Conservation (phyloP, 2,797 vertebrate genomes). For the Rallus crepitans region DNA sequence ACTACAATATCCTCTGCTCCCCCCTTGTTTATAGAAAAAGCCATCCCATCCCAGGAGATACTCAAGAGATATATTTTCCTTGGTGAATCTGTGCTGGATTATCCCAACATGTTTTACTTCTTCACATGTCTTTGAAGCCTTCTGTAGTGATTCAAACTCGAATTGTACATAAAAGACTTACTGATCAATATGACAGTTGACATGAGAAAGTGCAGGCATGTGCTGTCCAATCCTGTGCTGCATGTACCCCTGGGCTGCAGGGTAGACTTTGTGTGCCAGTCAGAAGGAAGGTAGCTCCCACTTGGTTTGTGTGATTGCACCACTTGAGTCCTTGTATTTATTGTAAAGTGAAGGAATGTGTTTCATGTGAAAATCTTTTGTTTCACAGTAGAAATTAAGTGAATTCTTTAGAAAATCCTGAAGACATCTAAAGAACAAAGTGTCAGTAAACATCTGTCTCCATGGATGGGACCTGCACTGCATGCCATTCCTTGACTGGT, state of each 20-base stretch:
- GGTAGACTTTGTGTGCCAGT: fast-evolving
- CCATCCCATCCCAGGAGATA: not conserved
- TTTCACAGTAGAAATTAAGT: not conserved
- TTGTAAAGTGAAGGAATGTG: not conserved
- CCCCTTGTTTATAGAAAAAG: not conserved
- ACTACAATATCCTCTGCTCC: not conserved
- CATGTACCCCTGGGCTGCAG: not conserved
- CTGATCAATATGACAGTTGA: not conserved
- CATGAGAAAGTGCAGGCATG: not conserved
- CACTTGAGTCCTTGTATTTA: not conserved
- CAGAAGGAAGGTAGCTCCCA: not conserved
- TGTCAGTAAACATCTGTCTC: not conserved
- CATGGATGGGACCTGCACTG: not conserved
- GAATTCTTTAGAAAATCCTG: not conserved
- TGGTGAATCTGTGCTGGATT: not conserved
- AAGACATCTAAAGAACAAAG: not conserved
- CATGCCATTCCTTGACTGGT: not conserved
- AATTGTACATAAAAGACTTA: not conserved
- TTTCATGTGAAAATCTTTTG: not conserved
- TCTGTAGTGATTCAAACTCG: fast-evolving
- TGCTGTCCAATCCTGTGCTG: not conserved
- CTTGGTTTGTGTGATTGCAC: not conserved
- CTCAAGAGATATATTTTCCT: not conserved
- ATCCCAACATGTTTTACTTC: not conserved
- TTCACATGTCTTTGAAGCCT: not conserved